Conservation (phyloP, 2,888 invertebrate species). For the Disparrhopalites patrizii region DNA sequence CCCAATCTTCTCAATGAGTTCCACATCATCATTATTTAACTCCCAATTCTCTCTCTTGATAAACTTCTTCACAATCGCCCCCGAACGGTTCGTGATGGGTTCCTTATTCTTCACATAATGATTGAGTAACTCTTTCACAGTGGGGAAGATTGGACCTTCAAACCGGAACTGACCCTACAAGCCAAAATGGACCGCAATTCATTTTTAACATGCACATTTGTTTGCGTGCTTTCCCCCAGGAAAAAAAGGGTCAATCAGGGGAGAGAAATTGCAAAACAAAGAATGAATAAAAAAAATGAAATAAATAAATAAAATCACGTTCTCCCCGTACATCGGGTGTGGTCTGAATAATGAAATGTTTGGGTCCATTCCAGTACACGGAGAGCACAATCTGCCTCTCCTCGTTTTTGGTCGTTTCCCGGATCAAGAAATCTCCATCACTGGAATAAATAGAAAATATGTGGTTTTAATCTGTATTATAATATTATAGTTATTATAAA, state of each 20-base stretch:
- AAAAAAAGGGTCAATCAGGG: no score
- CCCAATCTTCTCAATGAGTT: slow-evolving; percentile 87
- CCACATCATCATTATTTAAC: slow-evolving; percentile 90
- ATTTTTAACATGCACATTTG: no score
- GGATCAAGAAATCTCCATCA: slow-evolving; percentile 90
- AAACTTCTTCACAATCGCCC: slow-evolving; percentile 79
- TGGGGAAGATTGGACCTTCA: slow-evolving; percentile 89
- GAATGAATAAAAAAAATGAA: slow-evolving; percentile 8
- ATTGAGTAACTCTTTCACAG: slow-evolving; percentile 83
- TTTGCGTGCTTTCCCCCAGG: no score
- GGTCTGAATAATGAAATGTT: slow-evolving; percentile 95
- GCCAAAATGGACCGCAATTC: no score
- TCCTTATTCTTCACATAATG: slow-evolving; percentile 81
- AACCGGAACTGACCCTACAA: slow-evolving; percentile 83
- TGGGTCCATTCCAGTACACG: slow-evolving; percentile 93
- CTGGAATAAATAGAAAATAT: slow-evolving; percentile 51
- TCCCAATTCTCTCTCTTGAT: slow-evolving; percentile 91
- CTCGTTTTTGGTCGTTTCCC: slow-evolving; percentile 87
- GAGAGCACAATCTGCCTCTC: slow-evolving; percentile 89
- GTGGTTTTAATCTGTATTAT: no score
- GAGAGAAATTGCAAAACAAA: no score
- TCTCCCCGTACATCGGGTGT: slow-evolving; percentile 69
- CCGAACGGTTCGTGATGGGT: slow-evolving; percentile 87
- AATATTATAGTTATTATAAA: no score
- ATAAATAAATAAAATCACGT: no score